phyloP scores from a whole-genome alignment of 2,113 vertebrate genomes.

The Neodon shergylaensis region DNA sequence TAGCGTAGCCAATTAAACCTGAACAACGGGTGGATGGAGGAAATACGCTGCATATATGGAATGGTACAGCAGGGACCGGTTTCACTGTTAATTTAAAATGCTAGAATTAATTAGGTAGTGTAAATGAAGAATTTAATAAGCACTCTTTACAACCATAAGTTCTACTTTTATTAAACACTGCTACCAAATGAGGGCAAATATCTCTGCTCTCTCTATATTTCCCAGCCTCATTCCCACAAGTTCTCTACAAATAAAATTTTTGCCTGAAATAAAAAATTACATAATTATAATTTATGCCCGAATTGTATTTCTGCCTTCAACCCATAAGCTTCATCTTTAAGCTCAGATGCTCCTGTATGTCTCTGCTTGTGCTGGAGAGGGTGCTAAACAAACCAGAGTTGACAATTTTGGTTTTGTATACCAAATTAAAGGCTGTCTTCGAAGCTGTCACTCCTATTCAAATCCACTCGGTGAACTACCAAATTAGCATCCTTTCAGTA shows the following conservation, averaged over 20 bases:
- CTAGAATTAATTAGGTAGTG: constrained; percentile 92
- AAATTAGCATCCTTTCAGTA: constrained; percentile 86
- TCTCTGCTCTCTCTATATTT: constrained; percentile 81
- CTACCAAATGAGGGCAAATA: constrained; percentile 85
- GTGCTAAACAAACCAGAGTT: constrained; percentile 87
- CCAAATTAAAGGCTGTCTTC: constrained; percentile 90
- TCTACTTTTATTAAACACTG: constrained; percentile 89
- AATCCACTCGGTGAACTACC: constrained; percentile 83
- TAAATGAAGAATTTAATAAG: constrained; percentile 93
- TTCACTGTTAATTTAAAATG: constrained; percentile 93
- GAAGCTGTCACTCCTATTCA: constrained; percentile 88
- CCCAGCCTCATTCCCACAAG: constrained; percentile 79
- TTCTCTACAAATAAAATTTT: constrained; percentile 77
- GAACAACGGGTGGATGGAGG: constrained; percentile 87
- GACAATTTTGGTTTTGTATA: constrained; percentile 89
- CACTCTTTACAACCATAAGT: constrained; percentile 90
- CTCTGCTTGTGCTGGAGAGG: constrained; percentile 84
- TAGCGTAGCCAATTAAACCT: constrained; percentile 88
- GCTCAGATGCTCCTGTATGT: constrained; percentile 85
- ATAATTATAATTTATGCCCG: constrained; percentile 81
- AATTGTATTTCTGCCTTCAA: constrained; percentile 82
- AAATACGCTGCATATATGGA: constrained; percentile 87
- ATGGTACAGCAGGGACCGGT: constrained; percentile 90
- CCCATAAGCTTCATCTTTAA: constrained; percentile 83
- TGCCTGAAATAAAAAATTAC: constrained; percentile 74